These are phyloP conservation scores for Hucho hucho DNA, from an alignment of 2,113 vertebrate species.

Conservation along the genomic window DNA sequence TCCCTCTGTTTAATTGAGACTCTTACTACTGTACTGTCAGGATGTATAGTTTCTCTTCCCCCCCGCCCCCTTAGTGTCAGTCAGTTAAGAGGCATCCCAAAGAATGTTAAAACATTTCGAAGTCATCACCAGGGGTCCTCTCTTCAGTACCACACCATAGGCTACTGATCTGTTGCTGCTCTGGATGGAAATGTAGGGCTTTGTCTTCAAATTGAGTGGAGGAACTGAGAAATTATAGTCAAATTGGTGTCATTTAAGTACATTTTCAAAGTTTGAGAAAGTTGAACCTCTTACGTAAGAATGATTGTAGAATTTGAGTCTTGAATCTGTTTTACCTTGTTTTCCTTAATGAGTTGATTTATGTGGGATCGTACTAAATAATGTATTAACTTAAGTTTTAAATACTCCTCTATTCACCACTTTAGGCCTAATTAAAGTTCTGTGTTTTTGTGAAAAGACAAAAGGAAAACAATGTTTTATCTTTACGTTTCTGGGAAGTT, in stretches of 20 bases:
- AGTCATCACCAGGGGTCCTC: not conserved
- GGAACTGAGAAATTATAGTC: not conserved
- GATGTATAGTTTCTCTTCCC: not conserved
- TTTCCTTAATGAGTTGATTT: not conserved
- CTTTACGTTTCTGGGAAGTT: not conserved
- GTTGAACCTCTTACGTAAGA: not conserved
- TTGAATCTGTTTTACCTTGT: not conserved
- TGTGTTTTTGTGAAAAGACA: not conserved
- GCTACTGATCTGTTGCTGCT: not conserved
- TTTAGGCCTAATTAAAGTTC: not conserved
- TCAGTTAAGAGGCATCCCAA: not conserved
- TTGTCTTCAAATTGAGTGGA: not conserved
- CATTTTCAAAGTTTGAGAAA: not conserved
- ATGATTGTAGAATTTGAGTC: not conserved
- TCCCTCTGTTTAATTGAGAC: conserved; percentile 1
- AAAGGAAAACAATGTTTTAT: not conserved
- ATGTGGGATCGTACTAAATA: not conserved
- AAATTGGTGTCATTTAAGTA: not conserved
- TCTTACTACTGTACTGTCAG: not conserved
- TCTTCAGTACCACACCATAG: not conserved
- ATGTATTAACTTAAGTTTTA: not conserved
- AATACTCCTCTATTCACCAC: not conserved
- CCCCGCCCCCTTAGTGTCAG: too few species aligned
- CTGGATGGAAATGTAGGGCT: not conserved
- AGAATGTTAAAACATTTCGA: not conserved